phyloP scores from a whole-genome alignment of 2,113 vertebrate genomes.

The Uropsilus gracilis region DNA sequence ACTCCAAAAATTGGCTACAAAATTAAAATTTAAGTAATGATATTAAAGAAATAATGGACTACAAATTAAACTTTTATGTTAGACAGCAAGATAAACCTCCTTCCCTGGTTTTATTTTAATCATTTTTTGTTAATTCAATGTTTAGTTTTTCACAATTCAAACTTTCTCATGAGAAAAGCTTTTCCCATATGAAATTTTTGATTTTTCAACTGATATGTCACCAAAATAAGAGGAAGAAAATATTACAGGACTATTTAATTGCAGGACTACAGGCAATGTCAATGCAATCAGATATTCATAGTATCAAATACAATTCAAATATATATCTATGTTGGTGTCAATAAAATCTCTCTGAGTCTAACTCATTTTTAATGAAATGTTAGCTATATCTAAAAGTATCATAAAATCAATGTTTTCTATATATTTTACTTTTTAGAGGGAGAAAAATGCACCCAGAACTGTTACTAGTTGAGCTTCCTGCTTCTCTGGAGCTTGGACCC shows the following conservation, averaged over 20 bases:
- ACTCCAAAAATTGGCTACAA: not conserved
- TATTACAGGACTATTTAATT: not conserved
- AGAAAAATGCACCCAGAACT: not conserved
- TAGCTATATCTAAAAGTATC: not conserved
- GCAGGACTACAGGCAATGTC: too few relatives aligned
- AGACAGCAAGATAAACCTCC: not conserved
- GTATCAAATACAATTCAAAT: not conserved
- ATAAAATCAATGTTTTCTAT: not conserved
- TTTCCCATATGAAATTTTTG: not conserved
- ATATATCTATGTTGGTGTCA: not conserved
- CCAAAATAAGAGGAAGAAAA: not conserved
- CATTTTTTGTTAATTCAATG: not conserved
- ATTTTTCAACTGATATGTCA: not conserved
- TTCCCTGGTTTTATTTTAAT: not conserved
- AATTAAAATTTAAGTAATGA: constrained; percentile 5
- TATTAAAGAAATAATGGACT: not conserved
- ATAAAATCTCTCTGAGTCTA: not conserved
- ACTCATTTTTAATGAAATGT: not conserved
- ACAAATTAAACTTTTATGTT: constrained; percentile 8
- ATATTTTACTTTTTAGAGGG: not conserved
- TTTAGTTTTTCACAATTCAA: not conserved
- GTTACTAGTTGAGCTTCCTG: not conserved
- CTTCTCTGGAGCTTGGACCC: constrained; percentile 53
- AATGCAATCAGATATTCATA: not conserved
- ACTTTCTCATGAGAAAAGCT: not conserved